These are phyloP conservation scores for Lagodon rhomboides DNA, from an alignment of 2,797 vertebrate species.

Conservation along the genomic window DNA sequence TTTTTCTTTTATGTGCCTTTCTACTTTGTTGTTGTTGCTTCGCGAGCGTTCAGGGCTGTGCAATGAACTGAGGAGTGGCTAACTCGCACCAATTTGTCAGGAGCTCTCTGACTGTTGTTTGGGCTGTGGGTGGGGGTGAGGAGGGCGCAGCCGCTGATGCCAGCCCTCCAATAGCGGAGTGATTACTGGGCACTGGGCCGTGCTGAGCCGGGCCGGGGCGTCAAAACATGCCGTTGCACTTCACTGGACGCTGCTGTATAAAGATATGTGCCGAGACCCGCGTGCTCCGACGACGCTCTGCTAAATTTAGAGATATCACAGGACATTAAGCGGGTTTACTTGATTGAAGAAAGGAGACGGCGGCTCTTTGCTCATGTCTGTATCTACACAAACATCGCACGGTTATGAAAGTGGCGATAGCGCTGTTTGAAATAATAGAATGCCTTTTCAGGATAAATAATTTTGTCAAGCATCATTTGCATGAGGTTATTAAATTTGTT, in stretches of 20 bases:
- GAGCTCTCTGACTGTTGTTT: conserved; percentile 76
- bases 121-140: conserved; percentile 70
- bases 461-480: conserved; percentile 39
- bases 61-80: conserved; percentile 81
- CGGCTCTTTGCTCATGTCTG: background rate
- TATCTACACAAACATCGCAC: too few relatives aligned
- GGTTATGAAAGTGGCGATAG: conserved; percentile 6
- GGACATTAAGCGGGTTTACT: conserved; percentile 32
- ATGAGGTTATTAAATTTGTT: conserved; percentile 36
- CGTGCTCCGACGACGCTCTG: conserved; percentile 33
- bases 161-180: conserved; percentile 72
- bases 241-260: conserved; percentile 58
- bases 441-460: conserved; percentile 19
- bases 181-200: conserved; percentile 80
- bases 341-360: conserved; percentile 8
- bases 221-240: conserved; percentile 76
- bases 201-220: conserved; percentile 66
- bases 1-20: conserved; percentile 71
- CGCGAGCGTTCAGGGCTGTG: conserved; percentile 73
- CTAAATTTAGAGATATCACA: conserved; percentile 33
- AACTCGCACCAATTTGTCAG: conserved; percentile 83
- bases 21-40: conserved; percentile 79
- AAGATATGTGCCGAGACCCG: conserved; percentile 61
- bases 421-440: conserved; percentile 13
- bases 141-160: conserved; percentile 66